phyloP scores from a whole-genome alignment of 2,888 invertebrate genomes.

The Nemapogon koenigi region DNA sequence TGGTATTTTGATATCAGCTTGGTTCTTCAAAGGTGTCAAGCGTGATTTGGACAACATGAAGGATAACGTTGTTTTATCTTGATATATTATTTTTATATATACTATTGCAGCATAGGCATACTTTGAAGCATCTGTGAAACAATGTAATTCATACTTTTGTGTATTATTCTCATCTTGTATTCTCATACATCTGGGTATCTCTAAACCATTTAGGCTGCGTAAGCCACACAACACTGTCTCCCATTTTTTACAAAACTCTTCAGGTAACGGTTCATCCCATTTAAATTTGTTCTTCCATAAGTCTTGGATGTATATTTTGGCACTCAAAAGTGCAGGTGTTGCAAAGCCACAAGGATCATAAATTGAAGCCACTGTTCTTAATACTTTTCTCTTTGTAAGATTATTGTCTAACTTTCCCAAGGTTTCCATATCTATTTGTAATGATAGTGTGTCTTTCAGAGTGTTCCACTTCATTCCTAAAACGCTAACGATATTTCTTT shows the following conservation, averaged over 20 bases:
- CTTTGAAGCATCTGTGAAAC: slow-evolving; percentile 13
- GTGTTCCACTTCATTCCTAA: background rate
- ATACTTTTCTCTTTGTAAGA: slow-evolving; percentile 6
- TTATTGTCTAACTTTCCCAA: background rate
- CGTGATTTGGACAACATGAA: slow-evolving; percentile 2
- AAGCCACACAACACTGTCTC: background rate
- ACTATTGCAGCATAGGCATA: slow-evolving; percentile 11
- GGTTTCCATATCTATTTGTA: background rate
- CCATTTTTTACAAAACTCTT: background rate
- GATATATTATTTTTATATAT: slow-evolving; percentile 3
- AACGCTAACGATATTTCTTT: background rate
- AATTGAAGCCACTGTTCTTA: slow-evolving; percentile 7
- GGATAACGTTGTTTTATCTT: background rate
- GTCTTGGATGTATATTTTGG: slow-evolving; percentile 12
- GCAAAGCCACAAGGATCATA: slow-evolving; percentile 14
- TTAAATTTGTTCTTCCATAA: slow-evolving; percentile 11
- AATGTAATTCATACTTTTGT: slow-evolving; percentile 12
- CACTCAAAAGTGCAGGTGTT: slow-evolving; percentile 6
- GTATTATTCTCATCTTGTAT: too few species aligned
- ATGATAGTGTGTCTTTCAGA: background rate
- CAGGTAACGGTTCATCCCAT: slow-evolving; percentile 9
- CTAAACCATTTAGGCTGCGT: background rate
- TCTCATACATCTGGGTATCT: background rate
- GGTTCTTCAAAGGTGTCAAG: background rate
- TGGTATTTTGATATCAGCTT: background rate